These are phyloP conservation scores for Ploceus nigricollis DNA, from an alignment of 2,113 vertebrate genomes.

Conservation along the genomic window DNA sequence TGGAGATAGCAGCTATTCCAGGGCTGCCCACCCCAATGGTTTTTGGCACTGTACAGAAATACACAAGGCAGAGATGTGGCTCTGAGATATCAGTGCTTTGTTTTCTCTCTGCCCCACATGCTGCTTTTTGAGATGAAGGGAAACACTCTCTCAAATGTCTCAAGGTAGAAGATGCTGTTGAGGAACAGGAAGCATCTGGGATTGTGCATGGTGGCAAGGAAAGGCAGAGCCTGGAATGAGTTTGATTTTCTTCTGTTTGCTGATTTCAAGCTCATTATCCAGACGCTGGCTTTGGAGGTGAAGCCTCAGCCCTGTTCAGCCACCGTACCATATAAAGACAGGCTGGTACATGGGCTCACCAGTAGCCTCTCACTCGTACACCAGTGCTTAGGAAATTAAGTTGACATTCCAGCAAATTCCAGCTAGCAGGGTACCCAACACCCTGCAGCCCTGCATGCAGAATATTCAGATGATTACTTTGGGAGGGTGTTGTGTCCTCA, in stretches of 20 bases:
- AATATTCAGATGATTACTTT: not conserved
- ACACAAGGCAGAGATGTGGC: not conserved
- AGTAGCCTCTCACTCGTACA: not conserved
- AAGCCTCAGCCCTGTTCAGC: not conserved
- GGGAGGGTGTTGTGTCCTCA: not conserved
- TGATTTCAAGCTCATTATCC: not conserved
- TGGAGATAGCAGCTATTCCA: not conserved
- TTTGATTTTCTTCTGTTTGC: not conserved
- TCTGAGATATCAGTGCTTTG: not conserved
- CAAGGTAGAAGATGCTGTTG: not conserved
- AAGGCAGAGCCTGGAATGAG: not conserved
- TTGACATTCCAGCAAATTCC: not conserved
- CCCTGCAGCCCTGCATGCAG: not conserved
- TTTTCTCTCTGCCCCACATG: not conserved
- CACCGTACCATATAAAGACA: not conserved
- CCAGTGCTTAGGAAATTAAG: not conserved
- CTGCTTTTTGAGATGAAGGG: not conserved
- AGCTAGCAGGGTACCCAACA: not conserved
- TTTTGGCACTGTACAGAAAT: not conserved
- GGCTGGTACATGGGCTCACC: fast-evolving
- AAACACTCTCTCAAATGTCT: fast-evolving
- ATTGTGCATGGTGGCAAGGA: not conserved
- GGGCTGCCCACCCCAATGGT: fast-evolving
- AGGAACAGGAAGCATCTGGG: not conserved
- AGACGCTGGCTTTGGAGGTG: not conserved